phyloP scores from a whole-genome alignment of 2,113 vertebrate species.

The Cyprinodon brontotheroides region DNA sequence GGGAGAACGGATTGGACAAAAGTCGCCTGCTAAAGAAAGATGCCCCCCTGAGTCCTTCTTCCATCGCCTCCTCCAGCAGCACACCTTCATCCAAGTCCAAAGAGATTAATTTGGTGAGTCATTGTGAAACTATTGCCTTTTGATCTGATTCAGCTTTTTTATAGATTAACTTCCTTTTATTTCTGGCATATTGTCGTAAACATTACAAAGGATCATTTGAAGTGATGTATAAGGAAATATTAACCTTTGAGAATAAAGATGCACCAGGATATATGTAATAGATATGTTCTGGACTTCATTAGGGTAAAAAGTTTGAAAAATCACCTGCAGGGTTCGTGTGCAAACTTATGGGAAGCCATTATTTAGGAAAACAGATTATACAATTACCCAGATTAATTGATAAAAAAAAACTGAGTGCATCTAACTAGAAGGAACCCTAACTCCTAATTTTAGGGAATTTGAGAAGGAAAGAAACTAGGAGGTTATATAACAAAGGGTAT shows the following conservation, averaged over 20 bases:
- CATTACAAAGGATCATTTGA: not conserved
- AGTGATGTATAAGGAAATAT: not conserved
- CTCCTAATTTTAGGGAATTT: no score
- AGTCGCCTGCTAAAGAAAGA: conserved; percentile 89
- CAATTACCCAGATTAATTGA: no score
- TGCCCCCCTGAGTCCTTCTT: conserved; percentile 91
- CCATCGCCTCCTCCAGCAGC: conserved; percentile 93
- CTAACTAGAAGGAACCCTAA: no score
- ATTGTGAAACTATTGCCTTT: conserved; percentile 17
- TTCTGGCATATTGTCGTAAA: conserved; percentile 17
- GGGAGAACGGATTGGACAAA: conserved; percentile 94
- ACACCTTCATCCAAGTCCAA: conserved; percentile 97
- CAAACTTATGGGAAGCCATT: no score
- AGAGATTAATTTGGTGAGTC: conserved; percentile 87
- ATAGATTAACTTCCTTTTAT: conserved; percentile 24
- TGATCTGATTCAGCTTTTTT: conserved; percentile 32
- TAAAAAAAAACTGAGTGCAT: no score
- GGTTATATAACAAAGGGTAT: no score
- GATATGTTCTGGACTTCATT: no score
- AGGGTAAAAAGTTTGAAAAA: no score
- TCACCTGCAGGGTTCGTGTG: no score
- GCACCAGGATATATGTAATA: no score
- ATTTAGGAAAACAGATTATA: no score
- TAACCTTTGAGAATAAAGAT: not conserved
- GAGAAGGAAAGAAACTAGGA: no score